These are phyloP conservation scores for Branchinecta sandiegonensis DNA, from an alignment of 2,888 invertebrate genomes.

Conservation along the genomic window DNA sequence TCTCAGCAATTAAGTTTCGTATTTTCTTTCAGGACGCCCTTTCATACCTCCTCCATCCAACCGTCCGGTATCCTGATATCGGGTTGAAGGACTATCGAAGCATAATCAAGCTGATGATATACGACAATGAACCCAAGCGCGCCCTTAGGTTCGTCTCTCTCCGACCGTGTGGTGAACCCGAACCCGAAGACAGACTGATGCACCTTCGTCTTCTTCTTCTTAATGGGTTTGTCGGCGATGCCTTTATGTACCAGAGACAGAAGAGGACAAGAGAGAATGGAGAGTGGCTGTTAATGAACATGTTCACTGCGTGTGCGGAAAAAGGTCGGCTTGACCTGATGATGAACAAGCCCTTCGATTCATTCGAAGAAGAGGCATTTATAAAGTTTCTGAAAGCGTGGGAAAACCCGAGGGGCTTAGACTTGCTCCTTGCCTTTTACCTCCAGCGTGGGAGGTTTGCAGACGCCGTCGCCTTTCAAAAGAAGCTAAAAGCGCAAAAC, in stretches of 20 bases:
- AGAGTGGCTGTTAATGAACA: not conserved
- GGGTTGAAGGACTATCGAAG: not conserved
- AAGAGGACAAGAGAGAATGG: not conserved
- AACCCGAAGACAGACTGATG: not conserved
- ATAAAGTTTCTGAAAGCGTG: slow-evolving; percentile 16
- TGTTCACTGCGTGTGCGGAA: not conserved
- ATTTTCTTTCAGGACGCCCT: not conserved
- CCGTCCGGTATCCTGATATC: not conserved
- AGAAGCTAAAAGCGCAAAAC: not conserved
- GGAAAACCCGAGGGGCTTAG: not conserved
- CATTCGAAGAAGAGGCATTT: slow-evolving; percentile 13
- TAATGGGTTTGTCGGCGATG: not conserved
- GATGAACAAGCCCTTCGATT: not conserved
- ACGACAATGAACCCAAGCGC: slow-evolving; percentile 10
- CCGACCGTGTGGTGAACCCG: not conserved
- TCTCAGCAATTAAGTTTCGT: too few relatives aligned
- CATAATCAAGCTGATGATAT: not conserved
- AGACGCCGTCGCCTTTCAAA: not conserved
- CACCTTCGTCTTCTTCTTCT: slow-evolving; percentile 8
- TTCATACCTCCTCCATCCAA: not conserved
- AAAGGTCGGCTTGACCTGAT: slow-evolving; percentile 6
- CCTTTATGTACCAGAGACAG: not conserved
- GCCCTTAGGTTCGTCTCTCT: slow-evolving; percentile 1
- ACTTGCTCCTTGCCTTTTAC: not conserved
- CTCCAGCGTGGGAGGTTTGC: slow-evolving; percentile 8